Evolutionary conservation across 2,888 invertebrate species (phyloP).

Genomic region (Pammene aurita): DNA sequence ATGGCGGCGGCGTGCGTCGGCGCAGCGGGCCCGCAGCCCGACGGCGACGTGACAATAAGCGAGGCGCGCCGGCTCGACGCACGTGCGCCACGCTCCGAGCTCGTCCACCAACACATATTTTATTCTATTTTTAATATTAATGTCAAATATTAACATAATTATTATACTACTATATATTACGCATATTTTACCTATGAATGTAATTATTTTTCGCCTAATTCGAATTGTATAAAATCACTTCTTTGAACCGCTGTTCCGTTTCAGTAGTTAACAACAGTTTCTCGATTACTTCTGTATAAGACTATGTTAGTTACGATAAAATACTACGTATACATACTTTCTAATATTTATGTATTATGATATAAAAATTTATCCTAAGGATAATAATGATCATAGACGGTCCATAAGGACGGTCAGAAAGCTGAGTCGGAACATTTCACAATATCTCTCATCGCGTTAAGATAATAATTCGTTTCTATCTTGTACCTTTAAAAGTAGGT

Average conservation of each 20-base stretch:
- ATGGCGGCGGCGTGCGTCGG: conserved; percentile 55
- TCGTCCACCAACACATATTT: conserved; percentile 81
- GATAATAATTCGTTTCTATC: conserved; percentile 81
- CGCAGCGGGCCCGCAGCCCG: conserved; percentile 40
- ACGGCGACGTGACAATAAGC: conserved; percentile 60
- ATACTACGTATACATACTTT: conserved; percentile 77
- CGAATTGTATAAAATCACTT: conserved; percentile 83
- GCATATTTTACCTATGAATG: conserved; percentile 82
- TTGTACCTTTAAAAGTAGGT: conserved; percentile 82
- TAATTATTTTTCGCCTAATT: conserved; percentile 82
- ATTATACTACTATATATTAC: conserved; percentile 79
- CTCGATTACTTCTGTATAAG: conserved; percentile 81
- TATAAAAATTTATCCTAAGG: conserved; percentile 83
- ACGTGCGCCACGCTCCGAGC: conserved; percentile 69
- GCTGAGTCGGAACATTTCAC: conserved; percentile 79
- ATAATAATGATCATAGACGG: conserved; percentile 79
- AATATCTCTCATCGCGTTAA: conserved; percentile 82
- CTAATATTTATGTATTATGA: conserved; percentile 80
- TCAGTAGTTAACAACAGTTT: conserved; percentile 75
- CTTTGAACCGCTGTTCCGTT: conserved; percentile 78
- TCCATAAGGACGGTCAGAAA: conserved; percentile 77
- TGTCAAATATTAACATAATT: conserved; percentile 83
- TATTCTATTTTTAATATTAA: conserved; percentile 83
- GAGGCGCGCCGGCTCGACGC: conserved; percentile 46
- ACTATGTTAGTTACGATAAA: conserved; percentile 76